phyloP scores from a whole-genome alignment of 2,113 vertebrate genomes.

The Puntigrus tetrazona region DNA sequence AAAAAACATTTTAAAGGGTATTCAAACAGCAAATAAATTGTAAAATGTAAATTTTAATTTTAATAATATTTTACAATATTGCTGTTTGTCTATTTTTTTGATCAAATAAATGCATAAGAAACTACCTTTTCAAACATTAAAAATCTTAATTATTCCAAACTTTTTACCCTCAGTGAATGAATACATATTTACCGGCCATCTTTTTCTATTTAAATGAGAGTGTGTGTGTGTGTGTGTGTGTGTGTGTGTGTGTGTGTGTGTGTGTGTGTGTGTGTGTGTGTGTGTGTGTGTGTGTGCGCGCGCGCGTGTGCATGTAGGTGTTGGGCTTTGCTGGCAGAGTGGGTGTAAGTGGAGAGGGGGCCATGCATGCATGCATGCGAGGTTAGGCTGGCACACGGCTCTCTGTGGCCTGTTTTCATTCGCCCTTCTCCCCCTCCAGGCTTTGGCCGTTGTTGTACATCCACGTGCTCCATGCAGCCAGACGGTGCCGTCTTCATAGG shows the following conservation, averaged over 20 bases:
- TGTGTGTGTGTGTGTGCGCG: constrained; percentile 46
- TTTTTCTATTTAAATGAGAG: constrained; percentile 22
- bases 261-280: constrained; percentile 50
- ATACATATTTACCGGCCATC: background rate
- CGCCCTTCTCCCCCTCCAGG: background rate
- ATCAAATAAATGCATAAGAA: no score
- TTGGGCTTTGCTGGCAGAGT: constrained; percentile 37
- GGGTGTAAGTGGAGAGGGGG: background rate
- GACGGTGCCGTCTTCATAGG: background rate
- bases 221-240: constrained; percentile 43
- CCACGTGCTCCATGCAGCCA: constrained; percentile 1
- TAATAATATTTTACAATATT: no score
- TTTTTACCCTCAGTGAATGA: background rate
- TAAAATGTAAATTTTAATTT: no score
- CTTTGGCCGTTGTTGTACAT: background rate
- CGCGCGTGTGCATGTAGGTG: no score
- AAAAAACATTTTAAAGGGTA: no score
- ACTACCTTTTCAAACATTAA: no score
- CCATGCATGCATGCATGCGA: background rate
- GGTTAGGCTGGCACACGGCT: background rate
- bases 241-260: constrained; percentile 44
- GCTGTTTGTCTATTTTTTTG: no score
- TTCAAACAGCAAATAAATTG: no score
- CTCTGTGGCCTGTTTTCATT: constrained; percentile 20
- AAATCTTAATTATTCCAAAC: no score